Conservation (phyloP, 2,888 invertebrate species). For the Petrolisthes cinctipes region DNA sequence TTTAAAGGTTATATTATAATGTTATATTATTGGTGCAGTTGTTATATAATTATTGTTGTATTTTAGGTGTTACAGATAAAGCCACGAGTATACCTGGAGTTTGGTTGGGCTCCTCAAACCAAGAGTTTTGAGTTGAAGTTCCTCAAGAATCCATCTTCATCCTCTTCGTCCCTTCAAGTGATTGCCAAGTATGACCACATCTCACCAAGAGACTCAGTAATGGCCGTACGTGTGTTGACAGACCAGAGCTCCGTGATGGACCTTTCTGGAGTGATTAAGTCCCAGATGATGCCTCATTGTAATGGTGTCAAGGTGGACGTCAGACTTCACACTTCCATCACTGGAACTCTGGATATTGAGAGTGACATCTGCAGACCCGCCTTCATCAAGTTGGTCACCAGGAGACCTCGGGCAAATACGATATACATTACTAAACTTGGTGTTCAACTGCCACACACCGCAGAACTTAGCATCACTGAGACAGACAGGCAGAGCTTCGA, state of each 20-base stretch:
- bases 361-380: slow-evolving; percentile 32
- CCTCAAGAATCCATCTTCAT: slow-evolving; percentile 13
- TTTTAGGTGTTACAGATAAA: slow-evolving; percentile 38
- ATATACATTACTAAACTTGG: slow-evolving; percentile 27
- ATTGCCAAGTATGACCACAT: slow-evolving; percentile 39
- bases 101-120: slow-evolving; percentile 19
- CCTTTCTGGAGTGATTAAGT: slow-evolving; percentile 30
- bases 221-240: not conserved
- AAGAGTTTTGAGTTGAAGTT: slow-evolving; percentile 31
- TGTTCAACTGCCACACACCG: slow-evolving; percentile 11
- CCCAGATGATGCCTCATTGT: slow-evolving; percentile 15
- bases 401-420: not conserved
- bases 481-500: not conserved
- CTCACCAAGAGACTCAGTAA: not conserved
- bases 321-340: slow-evolving; percentile 5
- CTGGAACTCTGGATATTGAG: slow-evolving; percentile 17
- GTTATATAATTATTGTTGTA: not conserved
- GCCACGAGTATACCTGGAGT: slow-evolving; percentile 18
- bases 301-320: slow-evolving; percentile 27
- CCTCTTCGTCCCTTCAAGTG: slow-evolving; percentile 20
- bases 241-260: slow-evolving; percentile 20
- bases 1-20: too few species aligned
- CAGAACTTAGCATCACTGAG: slow-evolving; percentile 10
- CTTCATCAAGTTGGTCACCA: slow-evolving; percentile 31
- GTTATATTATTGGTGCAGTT: too few species aligned